Evolutionary conservation across 1,140 invertebrate genomes (phyloP).

Genomic region (Drosophila fuyamai): DNA sequence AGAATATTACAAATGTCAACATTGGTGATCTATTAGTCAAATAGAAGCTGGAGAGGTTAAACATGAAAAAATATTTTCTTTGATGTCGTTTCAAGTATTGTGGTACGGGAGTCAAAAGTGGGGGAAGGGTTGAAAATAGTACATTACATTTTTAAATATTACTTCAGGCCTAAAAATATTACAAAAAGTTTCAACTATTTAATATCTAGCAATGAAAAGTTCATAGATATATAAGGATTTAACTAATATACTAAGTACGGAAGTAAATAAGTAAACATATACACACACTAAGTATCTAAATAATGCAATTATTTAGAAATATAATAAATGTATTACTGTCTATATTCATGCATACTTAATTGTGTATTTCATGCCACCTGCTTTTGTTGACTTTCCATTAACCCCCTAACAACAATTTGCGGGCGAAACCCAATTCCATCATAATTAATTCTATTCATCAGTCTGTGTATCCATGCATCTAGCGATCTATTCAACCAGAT

Average conservation of each 20-base stretch:
- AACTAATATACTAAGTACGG: too few relatives aligned
- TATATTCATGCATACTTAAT: not conserved
- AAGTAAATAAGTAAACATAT: too few relatives aligned
- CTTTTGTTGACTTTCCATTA: not conserved
- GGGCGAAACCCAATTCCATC: conserved; percentile 13
- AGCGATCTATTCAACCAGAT: conserved; percentile 25
- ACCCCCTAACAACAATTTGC: conserved; percentile 6
- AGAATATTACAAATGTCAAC: not conserved
- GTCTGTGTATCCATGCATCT: conserved; percentile 24
- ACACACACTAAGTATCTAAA: too few relatives aligned
- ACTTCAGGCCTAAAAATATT: not conserved
- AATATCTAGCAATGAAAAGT: not conserved
- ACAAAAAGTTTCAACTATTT: not conserved
- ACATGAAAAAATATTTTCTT: not conserved
- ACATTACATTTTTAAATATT: not conserved
- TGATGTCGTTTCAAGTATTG: conserved; percentile 14
- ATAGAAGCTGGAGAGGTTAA: not conserved
- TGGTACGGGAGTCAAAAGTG: not conserved
- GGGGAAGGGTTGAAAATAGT: not conserved
- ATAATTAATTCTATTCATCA: conserved; percentile 42
- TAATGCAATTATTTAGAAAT: too few relatives aligned
- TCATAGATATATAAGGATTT: too few relatives aligned
- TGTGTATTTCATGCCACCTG: conserved; percentile 8
- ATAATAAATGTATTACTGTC: too few relatives aligned
- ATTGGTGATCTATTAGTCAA: conserved; percentile 23